A percentile compares a stretch with the other conserved stretches of the same genome.
Conservation (phyloP, 2,113 vertebrate species). For the Scopus umbretta region DNA sequence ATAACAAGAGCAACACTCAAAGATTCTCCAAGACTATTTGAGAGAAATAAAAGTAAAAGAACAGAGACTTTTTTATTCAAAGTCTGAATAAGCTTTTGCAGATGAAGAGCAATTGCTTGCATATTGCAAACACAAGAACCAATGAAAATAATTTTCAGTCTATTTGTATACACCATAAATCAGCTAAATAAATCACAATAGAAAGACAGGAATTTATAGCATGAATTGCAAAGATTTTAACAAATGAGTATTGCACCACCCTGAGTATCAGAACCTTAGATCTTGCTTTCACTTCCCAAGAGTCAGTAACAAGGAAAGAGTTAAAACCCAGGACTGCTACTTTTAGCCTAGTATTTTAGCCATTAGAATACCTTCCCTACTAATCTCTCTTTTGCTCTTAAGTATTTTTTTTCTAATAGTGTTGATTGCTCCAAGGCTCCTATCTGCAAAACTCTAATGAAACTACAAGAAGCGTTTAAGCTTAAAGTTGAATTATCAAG, state of each 20-base stretch:
- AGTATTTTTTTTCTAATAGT: slow-evolving; percentile 36
- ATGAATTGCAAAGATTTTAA: not conserved
- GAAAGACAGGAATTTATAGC: not conserved
- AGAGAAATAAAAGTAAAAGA: not conserved
- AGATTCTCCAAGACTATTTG: not conserved
- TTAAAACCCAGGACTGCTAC: not conserved
- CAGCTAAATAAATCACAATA: slow-evolving; percentile 15
- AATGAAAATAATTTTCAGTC: not conserved
- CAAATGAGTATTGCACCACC: not conserved
- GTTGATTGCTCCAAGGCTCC: slow-evolving; percentile 35
- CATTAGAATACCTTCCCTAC: not conserved
- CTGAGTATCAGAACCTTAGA: not conserved
- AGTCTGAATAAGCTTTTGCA: not conserved
- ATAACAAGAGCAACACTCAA: not conserved
- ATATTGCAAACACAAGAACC: not conserved
- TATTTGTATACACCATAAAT: not conserved
- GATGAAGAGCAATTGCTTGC: not conserved
- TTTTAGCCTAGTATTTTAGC: not conserved
- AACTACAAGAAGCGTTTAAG: slow-evolving; percentile 34
- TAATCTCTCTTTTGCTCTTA: slow-evolving; percentile 19
- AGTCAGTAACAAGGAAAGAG: not conserved
- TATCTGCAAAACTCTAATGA: slow-evolving; percentile 17
- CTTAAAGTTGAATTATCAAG: slow-evolving; percentile 57
- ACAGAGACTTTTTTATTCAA: not conserved
- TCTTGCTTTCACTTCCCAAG: not conserved